Percentiles rank a stretch among this genome's conserved stretches.
These are phyloP conservation scores for Myotis findleyi DNA, from an alignment of 2,797 vertebrate species.

Conservation along the genomic window DNA sequence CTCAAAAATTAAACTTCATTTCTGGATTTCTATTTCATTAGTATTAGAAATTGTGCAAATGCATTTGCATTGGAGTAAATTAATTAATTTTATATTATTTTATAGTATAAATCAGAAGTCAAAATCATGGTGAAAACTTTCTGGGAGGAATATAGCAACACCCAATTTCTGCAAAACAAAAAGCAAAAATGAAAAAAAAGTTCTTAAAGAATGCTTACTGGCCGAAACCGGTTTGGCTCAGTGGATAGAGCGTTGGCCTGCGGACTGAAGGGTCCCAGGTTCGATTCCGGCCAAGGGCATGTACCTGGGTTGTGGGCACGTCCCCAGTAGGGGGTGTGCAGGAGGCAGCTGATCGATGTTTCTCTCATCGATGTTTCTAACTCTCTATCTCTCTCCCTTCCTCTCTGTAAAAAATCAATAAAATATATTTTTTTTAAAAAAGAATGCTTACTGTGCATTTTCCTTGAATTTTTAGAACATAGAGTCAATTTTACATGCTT, in stretches of 20 bases:
- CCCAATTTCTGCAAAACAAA: background rate
- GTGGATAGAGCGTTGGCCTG: no score
- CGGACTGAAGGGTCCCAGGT: no score
- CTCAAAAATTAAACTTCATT: slow-evolving; percentile 16
- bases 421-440: no score
- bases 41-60: background rate
- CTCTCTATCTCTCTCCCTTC: no score
- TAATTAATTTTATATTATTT: background rate
- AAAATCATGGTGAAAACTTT: background rate
- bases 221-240: no score
- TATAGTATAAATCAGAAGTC: background rate
- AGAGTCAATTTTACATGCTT: background rate
- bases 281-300: no score
- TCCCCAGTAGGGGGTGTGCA: no score
- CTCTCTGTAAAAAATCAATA: no score
- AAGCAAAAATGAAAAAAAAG: background rate
- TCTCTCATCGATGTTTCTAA: no score
- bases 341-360: no score
- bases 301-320: no score
- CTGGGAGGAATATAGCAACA: background rate
- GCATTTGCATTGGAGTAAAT: background rate
- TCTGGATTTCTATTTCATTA: background rate
- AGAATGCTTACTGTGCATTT: background rate
- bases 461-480: background rate
- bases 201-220: background rate